A percentile compares a stretch with the other conserved stretches of the same genome.
Evolutionary conservation across 1,140 invertebrate species (phyloP).

Genomic region (Cotesia vestalis): DNA sequence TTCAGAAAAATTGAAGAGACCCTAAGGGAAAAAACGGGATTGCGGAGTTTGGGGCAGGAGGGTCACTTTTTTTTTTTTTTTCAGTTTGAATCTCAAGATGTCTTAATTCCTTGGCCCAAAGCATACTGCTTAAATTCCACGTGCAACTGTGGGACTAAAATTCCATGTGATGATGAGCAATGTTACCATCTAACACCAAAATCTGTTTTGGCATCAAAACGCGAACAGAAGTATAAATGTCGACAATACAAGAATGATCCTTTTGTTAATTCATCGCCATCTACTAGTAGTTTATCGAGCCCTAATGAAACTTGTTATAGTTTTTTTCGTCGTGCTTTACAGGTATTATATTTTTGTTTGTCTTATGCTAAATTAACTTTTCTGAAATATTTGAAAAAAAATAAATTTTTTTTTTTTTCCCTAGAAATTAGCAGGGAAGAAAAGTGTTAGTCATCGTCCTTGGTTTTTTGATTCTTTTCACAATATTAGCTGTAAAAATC

Average conservation of each 20-base stretch:
- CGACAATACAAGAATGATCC: slow-evolving; percentile 72
- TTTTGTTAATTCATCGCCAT: slow-evolving; percentile 72
- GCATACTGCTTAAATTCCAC: slow-evolving; percentile 56
- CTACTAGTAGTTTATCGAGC: slow-evolving; percentile 85
- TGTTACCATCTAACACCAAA: slow-evolving; percentile 45
- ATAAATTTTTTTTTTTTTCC: slow-evolving; percentile 19
- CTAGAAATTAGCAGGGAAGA: slow-evolving; percentile 79
- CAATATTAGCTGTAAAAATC: slow-evolving; percentile 64
- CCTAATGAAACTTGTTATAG: slow-evolving; percentile 95
- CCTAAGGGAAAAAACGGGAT: too few species aligned
- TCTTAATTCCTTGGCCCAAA: slow-evolving; percentile 91
- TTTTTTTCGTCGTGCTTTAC: slow-evolving; percentile 87
- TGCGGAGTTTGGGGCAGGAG: too few species aligned
- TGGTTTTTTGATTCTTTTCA: slow-evolving; percentile 86
- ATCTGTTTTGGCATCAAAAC: slow-evolving; percentile 47
- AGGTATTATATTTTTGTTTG: slow-evolving; percentile 65
- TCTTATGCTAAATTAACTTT: neutral
- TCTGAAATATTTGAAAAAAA: neutral
- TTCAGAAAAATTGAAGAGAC: too few species aligned
- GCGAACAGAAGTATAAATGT: slow-evolving; percentile 54
- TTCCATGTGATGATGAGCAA: slow-evolving; percentile 42
- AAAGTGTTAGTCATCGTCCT: slow-evolving; percentile 68
- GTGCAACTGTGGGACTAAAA: slow-evolving; percentile 38
- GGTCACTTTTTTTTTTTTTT: slow-evolving; percentile 39
- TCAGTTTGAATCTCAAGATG: slow-evolving; percentile 90